These are phyloP conservation scores for Semicossyphus pulcher DNA, from an alignment of 2,113 vertebrate species.

Conservation along the genomic window DNA sequence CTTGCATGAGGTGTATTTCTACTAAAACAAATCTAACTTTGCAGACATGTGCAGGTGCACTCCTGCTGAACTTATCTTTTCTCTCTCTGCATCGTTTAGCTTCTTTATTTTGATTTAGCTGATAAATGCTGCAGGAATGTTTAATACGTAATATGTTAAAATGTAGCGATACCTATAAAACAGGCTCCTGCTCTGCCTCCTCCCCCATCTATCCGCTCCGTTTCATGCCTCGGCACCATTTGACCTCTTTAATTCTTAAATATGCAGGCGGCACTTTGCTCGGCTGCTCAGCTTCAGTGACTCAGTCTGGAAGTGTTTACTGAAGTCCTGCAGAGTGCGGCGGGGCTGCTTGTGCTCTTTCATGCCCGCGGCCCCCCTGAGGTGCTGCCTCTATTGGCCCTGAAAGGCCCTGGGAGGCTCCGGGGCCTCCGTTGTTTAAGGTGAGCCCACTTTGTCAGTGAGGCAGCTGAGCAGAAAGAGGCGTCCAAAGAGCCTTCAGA, in stretches of 20 bases:
- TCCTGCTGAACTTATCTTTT: not conserved
- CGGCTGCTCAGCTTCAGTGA: slow-evolving; percentile 82
- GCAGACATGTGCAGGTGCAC: not conserved
- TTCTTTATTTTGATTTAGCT: not conserved
- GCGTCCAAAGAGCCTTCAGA: slow-evolving; percentile 61
- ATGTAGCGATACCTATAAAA: not conserved
- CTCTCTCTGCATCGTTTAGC: no score
- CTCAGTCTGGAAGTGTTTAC: slow-evolving; percentile 88
- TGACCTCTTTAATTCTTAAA: slow-evolving; percentile 82
- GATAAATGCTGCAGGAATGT: not conserved
- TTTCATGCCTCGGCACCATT: slow-evolving; percentile 60
- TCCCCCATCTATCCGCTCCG: slow-evolving; percentile 37
- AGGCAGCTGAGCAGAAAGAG: slow-evolving; percentile 69
- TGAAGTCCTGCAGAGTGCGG: slow-evolving; percentile 86
- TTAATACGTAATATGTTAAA: not conserved
- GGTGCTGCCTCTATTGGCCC: slow-evolving; percentile 83
- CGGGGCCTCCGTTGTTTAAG: slow-evolving; percentile 86
- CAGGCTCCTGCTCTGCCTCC: not conserved
- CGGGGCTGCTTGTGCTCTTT: slow-evolving; percentile 86
- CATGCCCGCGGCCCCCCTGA: slow-evolving; percentile 86
- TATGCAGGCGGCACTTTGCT: slow-evolving; percentile 87
- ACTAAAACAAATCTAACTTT: not conserved
- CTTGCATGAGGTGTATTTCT: not conserved
- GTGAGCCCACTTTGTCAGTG: slow-evolving; percentile 82
- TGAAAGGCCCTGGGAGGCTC: slow-evolving; percentile 79